These are phyloP conservation scores for Synergus laeviventris DNA, from an alignment of 2,888 invertebrate genomes.

Conservation along the genomic window DNA sequence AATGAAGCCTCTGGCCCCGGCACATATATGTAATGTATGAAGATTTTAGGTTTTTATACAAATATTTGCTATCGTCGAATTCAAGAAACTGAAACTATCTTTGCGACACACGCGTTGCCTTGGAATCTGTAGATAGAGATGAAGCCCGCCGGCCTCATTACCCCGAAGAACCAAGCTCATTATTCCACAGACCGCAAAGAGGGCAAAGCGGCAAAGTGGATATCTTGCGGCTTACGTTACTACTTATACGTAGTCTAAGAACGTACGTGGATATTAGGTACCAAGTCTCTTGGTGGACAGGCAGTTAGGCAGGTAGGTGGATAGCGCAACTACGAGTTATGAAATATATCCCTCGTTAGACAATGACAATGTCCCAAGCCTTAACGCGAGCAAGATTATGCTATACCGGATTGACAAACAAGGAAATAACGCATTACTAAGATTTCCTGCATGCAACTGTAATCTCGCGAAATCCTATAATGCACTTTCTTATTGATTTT, in stretches of 20 bases:
- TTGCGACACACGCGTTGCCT: conserved; percentile 52
- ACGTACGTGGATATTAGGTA: conserved; percentile 51
- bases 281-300: conserved; percentile 53
- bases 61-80: neutral
- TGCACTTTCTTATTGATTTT: neutral
- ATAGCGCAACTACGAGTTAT: conserved; percentile 55
- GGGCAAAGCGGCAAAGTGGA: conserved; percentile 64
- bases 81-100: conserved; percentile 1
- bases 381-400: conserved; percentile 50
- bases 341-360: conserved; percentile 60
- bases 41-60: neutral
- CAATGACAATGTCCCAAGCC: conserved; percentile 56
- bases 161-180: conserved; percentile 70
- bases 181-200: conserved; percentile 70
- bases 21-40: neutral
- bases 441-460: neutral
- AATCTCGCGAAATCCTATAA: neutral
- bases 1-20: neutral
- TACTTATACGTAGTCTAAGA: conserved; percentile 22
- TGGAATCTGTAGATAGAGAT: conserved; percentile 58
- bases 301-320: conserved; percentile 52
- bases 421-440: conserved; percentile 61
- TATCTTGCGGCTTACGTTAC: conserved; percentile 51
- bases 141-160: conserved; percentile 69
- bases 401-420: conserved; percentile 58